Evolutionary conservation across 2,888 invertebrate genomes (phyloP), one percentile per base, ranked within the genome.

Genomic region (Antheraea yamamai): DNA sequence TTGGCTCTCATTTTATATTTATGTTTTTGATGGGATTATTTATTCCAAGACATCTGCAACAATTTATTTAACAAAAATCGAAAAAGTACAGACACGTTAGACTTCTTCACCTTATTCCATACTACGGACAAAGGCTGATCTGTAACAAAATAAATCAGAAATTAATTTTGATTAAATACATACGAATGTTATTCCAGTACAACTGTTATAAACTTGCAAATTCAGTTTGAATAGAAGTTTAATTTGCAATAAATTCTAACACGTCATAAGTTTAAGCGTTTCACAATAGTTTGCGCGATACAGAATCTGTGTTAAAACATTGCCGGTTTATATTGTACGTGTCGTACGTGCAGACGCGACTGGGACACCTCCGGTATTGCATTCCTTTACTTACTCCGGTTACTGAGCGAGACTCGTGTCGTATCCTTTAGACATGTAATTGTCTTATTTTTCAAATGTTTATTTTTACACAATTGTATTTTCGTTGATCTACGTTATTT

Each of bases 301-400:
- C 70, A 70, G 39, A 70, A 70, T 39, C 70, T 39, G 70, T 23
- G 23, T 39, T 70, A 39, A 70, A 70, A 70, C 70, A 39, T 39
- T 10, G 35, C 68, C 26, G 23, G 70, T 70, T 70, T 70, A 70
- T 70, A 39, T 70, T 10, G 39, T 70, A 70, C 70, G 70, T 70
- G 70, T 39, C 35, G 39, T 70, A 80, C 80, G 82, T 80, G 81
- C 78, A 77, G 79, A 76, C 79, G 78, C 75, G 75, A 79, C 79
- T 78, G 78, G 80, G 82, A 82, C 78, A 81, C 85, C 82, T 77
- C 66, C 68, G 85, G 84, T 87, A 85, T 81, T 81, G 81, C 82
- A 84, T 85, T 84, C 81, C 81, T 81, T 79, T 76, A 70, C 39
- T 70, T 12, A 39, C 39, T 70, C 70, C 39, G 70, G 39, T 70